phyloP scores from a whole-genome alignment of 2,888 invertebrate species.

The Acanthosepion lycidas region DNA sequence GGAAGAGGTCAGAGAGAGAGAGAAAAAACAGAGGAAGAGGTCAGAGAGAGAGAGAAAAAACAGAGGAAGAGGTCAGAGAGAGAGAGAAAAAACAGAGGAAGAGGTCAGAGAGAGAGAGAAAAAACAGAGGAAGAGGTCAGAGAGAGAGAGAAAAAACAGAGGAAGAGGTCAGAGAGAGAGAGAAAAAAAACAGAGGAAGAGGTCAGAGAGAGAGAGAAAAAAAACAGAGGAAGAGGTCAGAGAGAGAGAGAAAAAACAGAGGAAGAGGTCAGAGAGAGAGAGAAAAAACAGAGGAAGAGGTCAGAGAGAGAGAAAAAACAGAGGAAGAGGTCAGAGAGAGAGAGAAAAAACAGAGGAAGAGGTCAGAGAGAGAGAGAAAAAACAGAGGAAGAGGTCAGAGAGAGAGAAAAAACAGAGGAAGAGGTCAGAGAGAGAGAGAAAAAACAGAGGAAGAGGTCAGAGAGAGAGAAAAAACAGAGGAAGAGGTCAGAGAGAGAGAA shows the following conservation, averaged over 20 bases:
- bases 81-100: not conserved
- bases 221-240: not conserved
- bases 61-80: not conserved
- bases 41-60: not conserved
- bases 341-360: too few relatives aligned
- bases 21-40: not conserved
- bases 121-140: too few relatives aligned
- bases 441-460: not conserved
- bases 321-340: not conserved
- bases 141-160: not conserved
- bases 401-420: not conserved
- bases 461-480: not conserved
- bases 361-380: too few relatives aligned
- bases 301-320: too few relatives aligned
- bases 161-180: not conserved
- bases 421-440: not conserved
- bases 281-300: not conserved
- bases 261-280: not conserved
- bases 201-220: not conserved
- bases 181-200: too few relatives aligned
- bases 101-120: not conserved
- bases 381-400: not conserved
- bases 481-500: not conserved
- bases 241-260: not conserved
- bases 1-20: accelerated